Percentiles rank a stretch among this genome's conserved stretches.
Evolutionary conservation across 2,113 vertebrate species (phyloP).

Genomic region (Bubo bubo): DNA sequence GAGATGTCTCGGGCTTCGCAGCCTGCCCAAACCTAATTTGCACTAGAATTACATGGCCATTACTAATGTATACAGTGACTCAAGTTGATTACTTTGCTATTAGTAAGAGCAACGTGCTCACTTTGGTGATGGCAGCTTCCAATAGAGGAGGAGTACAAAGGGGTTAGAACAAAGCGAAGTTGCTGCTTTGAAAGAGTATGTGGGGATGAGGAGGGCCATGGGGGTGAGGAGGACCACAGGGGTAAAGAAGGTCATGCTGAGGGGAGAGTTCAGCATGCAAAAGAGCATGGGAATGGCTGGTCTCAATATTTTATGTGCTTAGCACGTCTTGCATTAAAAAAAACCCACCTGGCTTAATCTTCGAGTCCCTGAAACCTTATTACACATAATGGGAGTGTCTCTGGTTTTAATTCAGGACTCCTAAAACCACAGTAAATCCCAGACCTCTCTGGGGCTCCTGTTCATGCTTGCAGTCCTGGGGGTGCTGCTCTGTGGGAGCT

Average conservation of each 20-base stretch:
- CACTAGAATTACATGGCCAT: slow-evolving; percentile 69
- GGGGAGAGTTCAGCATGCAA: neutral
- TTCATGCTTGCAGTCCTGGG: neutral
- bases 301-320: neutral
- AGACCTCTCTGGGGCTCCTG: neutral
- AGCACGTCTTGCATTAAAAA: neutral
- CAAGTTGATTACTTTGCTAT: slow-evolving; percentile 69
- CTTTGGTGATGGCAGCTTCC: neutral
- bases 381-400: rapidly evolving
- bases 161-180: neutral
- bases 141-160: neutral
- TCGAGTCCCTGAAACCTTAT: neutral
- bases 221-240: neutral
- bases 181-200: neutral
- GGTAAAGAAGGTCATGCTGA: neutral
- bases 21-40: slow-evolving; percentile 70
- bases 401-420: neutral
- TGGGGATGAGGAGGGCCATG: neutral
- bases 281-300: neutral
- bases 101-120: neutral
- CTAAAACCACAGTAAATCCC: neutral
- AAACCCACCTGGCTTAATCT: neutral
- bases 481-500: neutral
- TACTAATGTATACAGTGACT: slow-evolving; percentile 67
- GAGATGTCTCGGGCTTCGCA: slow-evolving; percentile 27